A percentile compares a stretch with the other conserved stretches of the same genome.
phyloP scores from a whole-genome alignment of 2,888 invertebrate genomes.

The Cepaea hortensis region DNA sequence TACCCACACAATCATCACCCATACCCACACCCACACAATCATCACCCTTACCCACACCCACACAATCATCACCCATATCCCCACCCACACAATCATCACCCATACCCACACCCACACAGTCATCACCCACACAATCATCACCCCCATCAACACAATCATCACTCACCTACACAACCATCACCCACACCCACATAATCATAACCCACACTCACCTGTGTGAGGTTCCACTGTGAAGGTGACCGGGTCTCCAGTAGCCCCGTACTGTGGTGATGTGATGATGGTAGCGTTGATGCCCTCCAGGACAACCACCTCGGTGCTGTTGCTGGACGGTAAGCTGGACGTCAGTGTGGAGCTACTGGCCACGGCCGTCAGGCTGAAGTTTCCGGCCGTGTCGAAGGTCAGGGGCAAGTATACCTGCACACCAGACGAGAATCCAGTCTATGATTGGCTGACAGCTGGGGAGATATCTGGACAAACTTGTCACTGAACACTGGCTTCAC shows the following conservation, averaged over 20 bases:
- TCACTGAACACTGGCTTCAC: too few relatives aligned
- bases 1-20: too few relatives aligned
- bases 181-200: too few relatives aligned
- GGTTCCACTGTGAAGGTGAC: slow-evolving; percentile 56
- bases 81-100: too few relatives aligned
- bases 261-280: slow-evolving; percentile 55
- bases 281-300: slow-evolving; percentile 67
- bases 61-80: too few relatives aligned
- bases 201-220: slow-evolving; percentile 63
- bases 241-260: slow-evolving; percentile 50
- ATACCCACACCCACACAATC: neutral
- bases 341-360: slow-evolving; percentile 42
- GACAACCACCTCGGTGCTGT: slow-evolving; percentile 51
- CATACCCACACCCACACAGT: too few relatives aligned
- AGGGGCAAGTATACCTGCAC: slow-evolving; percentile 48
- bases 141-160: too few relatives aligned
- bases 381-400: slow-evolving; percentile 51
- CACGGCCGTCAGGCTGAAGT: slow-evolving; percentile 48
- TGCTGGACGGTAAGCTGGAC: neutral
- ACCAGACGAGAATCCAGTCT: neutral
- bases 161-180: too few relatives aligned
- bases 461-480: too few relatives aligned
- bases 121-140: too few relatives aligned
- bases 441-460: too few relatives aligned
- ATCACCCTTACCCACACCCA: neutral